These are phyloP conservation scores for Leptatherina wallacei DNA, from an alignment of 2,797 vertebrate species.

Conservation along the genomic window DNA sequence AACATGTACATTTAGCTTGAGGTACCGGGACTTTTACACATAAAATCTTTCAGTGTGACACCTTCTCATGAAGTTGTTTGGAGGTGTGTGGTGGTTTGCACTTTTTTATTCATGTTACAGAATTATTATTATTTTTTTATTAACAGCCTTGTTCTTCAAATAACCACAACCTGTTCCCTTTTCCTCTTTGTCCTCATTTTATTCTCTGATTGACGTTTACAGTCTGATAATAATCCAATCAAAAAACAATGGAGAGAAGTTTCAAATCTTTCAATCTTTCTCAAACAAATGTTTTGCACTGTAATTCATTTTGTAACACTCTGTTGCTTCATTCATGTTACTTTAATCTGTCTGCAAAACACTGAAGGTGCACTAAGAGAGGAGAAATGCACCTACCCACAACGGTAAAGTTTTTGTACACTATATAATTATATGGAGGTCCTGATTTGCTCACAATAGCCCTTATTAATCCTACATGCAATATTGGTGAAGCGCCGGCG, in stretches of 20 bases:
- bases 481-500: background rate
- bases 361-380: background rate
- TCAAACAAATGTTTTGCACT: background rate
- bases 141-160: background rate
- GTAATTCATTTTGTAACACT: background rate
- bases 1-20: background rate
- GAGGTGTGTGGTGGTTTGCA: constrained; percentile 1
- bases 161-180: background rate
- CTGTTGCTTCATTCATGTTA: background rate
- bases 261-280: background rate
- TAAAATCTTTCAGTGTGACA: constrained; percentile 10
- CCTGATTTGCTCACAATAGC: background rate
- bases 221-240: background rate
- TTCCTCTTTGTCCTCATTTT: background rate
- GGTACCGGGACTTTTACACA: background rate
- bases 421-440: background rate
- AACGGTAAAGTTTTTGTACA: background rate
- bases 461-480: background rate
- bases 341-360: background rate
- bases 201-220: background rate
- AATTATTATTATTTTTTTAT: too few species aligned
- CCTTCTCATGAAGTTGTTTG: constrained; percentile 11
- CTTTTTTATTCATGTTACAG: background rate
- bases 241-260: background rate
- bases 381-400: background rate